phyloP scores from a whole-genome alignment of 2,113 vertebrate species.

The Hypanus sabinus region DNA sequence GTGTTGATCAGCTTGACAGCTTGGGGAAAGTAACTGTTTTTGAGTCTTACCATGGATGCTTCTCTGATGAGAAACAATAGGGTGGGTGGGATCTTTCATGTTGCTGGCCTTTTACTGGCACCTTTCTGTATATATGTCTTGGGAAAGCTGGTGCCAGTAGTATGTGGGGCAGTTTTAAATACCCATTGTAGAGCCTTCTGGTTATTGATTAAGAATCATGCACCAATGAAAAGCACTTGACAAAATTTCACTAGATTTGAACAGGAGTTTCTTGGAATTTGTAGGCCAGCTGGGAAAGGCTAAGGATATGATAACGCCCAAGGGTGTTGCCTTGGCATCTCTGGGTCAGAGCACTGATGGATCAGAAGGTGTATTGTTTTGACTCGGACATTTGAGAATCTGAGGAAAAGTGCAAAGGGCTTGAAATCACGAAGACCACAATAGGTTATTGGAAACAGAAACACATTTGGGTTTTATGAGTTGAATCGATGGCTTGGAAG shows the following conservation, averaged over 20 bases:
- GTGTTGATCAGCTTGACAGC: no score
- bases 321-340: neutral
- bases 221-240: neutral
- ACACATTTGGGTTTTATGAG: constrained; percentile 18
- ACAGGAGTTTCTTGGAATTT: neutral
- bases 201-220: neutral
- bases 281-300: neutral
- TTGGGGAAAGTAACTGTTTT: no score
- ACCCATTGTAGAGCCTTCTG: no score
- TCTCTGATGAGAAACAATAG: no score
- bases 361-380: neutral
- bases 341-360: neutral
- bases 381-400: neutral
- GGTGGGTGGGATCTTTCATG: no score
- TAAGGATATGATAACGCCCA: neutral
- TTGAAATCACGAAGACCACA: neutral
- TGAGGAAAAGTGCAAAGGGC: neutral
- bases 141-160: no score
- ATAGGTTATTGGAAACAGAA: neutral
- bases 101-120: no score
- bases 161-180: no score
- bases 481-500: constrained; percentile 21
- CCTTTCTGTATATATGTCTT: no score
- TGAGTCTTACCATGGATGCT: no score
- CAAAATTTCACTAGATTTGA: neutral